Evolutionary conservation across 2,888 invertebrate species (phyloP).

Genomic region (Philopedon plagiatum): DNA sequence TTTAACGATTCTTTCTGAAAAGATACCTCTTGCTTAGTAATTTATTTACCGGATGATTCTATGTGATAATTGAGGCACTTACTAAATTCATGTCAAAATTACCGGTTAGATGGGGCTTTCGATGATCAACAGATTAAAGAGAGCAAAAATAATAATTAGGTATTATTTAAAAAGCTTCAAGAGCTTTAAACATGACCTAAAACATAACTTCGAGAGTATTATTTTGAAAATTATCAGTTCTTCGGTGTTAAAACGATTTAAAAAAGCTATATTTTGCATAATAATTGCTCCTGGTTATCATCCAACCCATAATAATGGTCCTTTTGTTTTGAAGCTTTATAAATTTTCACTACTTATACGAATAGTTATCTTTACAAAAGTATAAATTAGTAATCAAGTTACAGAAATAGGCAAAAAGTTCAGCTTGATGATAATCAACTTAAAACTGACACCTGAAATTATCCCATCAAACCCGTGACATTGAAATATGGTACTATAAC

Average conservation of each 20-base stretch:
- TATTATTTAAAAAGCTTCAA: neutral
- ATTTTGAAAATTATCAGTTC: neutral
- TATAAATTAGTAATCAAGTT: neutral
- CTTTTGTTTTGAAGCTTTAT: too few species aligned
- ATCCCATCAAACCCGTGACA: constrained; percentile 1
- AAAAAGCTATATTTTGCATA: neutral
- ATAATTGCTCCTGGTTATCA: too few species aligned
- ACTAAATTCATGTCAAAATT: constrained; percentile 30
- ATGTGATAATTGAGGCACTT: constrained; percentile 39
- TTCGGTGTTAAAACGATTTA: neutral
- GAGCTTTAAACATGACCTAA: neutral
- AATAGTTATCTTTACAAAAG: too few species aligned
- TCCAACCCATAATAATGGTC: too few species aligned
- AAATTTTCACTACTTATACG: too few species aligned
- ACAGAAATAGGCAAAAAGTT: neutral
- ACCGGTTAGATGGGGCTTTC: constrained; percentile 29
- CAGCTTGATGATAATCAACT: neutral
- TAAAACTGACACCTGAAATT: neutral
- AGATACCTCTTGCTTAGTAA: constrained; percentile 14
- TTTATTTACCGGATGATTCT: constrained; percentile 29
- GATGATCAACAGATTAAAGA: neutral
- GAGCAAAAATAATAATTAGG: constrained; percentile 23
- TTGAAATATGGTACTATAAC: neutral
- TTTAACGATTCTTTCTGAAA: constrained; percentile 14
- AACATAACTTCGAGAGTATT: neutral